These are phyloP conservation scores for Drosophila tripunctata DNA, from an alignment of 2,888 invertebrate genomes.

Conservation along the genomic window DNA sequence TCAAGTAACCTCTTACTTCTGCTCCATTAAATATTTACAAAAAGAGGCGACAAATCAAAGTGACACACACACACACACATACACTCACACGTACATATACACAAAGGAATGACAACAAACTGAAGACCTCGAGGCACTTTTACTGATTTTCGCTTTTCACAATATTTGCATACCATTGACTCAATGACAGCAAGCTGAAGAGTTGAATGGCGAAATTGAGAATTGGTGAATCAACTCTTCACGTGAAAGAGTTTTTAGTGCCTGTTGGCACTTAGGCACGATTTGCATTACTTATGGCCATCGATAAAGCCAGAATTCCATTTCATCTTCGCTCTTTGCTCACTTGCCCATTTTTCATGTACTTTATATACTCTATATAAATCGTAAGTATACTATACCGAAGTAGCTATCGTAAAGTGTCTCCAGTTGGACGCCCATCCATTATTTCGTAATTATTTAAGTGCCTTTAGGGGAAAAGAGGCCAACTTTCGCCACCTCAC, in stretches of 20 bases:
- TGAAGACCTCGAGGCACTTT: conserved; percentile 50
- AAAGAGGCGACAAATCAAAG: conserved; percentile 70
- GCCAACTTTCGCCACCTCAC: neutral
- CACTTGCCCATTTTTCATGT: neutral
- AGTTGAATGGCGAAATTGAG: neutral
- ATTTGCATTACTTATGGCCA: conserved; percentile 67
- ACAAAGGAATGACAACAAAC: conserved; percentile 49
- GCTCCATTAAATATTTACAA: conserved; percentile 76
- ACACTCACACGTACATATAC: conserved; percentile 10
- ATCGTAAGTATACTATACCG: neutral
- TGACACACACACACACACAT: conserved; percentile 44
- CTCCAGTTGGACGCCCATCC: conserved; percentile 48
- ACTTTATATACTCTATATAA: neutral
- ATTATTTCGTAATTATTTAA: conserved; percentile 79
- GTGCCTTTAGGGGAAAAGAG: conserved; percentile 53
- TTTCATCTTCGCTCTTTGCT: conserved; percentile 5
- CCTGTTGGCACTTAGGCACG: conserved; percentile 65
- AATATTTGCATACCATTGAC: conserved; percentile 68
- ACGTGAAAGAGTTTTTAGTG: conserved; percentile 66
- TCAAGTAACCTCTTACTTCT: conserved; percentile 52
- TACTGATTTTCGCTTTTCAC: conserved; percentile 66
- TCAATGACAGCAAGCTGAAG: conserved; percentile 13
- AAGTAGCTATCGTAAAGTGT: conserved; percentile 35
- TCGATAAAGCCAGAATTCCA: conserved; percentile 34
- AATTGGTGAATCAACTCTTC: conserved; percentile 22